Evolutionary conservation across 2,113 vertebrate species (phyloP).

Genomic region (Seriola aureovittata): DNA sequence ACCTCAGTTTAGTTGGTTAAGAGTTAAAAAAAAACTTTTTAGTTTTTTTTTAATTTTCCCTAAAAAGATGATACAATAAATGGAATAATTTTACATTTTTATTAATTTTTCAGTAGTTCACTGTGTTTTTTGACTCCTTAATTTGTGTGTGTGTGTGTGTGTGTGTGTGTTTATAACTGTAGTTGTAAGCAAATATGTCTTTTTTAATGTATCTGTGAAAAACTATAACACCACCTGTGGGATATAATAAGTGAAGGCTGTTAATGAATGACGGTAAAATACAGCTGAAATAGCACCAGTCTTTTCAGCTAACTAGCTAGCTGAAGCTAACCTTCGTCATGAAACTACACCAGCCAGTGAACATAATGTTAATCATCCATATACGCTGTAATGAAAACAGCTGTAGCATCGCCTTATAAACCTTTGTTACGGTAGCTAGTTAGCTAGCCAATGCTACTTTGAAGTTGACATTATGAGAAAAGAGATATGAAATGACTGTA

Average conservation of each 20-base stretch:
- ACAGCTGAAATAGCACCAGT: neutral
- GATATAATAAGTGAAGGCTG: neutral
- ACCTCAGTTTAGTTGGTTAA: neutral
- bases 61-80: no score
- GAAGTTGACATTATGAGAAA: constrained; percentile 7
- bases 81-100: neutral
- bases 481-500: neutral
- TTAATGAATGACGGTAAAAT: neutral
- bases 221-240: neutral
- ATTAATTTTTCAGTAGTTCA: neutral
- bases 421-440: neutral
- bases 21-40: neutral
- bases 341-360: neutral
- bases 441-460: neutral
- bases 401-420: neutral
- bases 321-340: neutral
- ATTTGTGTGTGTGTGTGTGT: neutral
- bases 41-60: no score
- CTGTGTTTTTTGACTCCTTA: no score
- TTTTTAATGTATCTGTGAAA: neutral
- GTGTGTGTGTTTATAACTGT: neutral
- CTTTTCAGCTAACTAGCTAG: neutral
- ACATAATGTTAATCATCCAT: neutral
- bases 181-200: neutral
- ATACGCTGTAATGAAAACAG: neutral